These are phyloP conservation scores for Nomada fabriciana DNA, from an alignment of 2,888 invertebrate species.

Conservation along the genomic window DNA sequence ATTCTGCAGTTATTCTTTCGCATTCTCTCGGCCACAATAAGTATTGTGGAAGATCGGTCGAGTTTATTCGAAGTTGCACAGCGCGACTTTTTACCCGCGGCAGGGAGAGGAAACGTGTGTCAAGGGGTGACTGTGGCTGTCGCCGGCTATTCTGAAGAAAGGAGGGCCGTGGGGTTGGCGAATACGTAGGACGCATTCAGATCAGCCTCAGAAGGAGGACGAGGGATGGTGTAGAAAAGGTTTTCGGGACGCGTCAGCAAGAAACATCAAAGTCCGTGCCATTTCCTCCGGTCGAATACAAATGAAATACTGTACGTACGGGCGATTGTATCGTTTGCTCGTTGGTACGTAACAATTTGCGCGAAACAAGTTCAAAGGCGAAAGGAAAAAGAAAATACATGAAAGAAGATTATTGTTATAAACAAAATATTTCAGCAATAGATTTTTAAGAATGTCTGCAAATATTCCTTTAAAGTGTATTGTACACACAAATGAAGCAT, in stretches of 20 bases:
- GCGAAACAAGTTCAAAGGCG: not conserved
- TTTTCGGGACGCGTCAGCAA: constrained; percentile 76
- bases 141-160: constrained; percentile 43
- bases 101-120: constrained; percentile 44
- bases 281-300: constrained; percentile 75
- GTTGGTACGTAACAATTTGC: constrained; percentile 17
- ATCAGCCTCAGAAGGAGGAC: constrained; percentile 69
- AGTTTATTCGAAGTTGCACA: constrained; percentile 13
- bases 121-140: constrained; percentile 60
- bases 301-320: constrained; percentile 66
- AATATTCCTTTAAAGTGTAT: no score
- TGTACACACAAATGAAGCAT: no score
- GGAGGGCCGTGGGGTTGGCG: constrained; percentile 58
- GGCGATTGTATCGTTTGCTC: constrained; percentile 64
- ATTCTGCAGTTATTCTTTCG: not conserved
- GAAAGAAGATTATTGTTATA: no score
- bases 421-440: not conserved
- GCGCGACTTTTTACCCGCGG: constrained; percentile 63
- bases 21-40: constrained; percentile 9
- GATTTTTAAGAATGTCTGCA: not conserved
- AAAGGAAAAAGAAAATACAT: not conserved
- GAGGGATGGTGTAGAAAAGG: constrained; percentile 63
- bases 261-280: constrained; percentile 78
- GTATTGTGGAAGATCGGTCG: constrained; percentile 1
- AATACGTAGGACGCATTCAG: constrained; percentile 81